These are phyloP conservation scores for Falco rusticolus DNA, from an alignment of 2,797 vertebrate species.

Conservation along the genomic window DNA sequence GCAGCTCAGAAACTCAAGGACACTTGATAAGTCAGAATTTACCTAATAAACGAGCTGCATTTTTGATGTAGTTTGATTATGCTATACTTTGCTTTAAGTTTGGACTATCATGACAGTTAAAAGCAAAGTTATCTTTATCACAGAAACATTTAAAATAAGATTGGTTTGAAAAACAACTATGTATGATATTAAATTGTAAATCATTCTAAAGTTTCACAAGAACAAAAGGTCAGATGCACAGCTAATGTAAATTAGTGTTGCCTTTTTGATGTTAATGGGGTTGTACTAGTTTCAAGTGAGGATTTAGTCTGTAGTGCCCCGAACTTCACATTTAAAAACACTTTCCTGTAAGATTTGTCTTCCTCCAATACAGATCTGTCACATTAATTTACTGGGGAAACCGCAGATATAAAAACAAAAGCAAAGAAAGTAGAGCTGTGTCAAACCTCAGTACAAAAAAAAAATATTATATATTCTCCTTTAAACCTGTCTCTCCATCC, in stretches of 20 bases:
- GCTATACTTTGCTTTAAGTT: slow-evolving; percentile 19
- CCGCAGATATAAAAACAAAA: background rate
- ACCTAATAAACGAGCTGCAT: slow-evolving; percentile 59
- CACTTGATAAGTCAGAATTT: slow-evolving; percentile 58
- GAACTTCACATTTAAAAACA: background rate
- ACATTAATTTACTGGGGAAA: background rate
- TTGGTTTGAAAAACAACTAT: slow-evolving; percentile 27
- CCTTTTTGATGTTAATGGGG: background rate
- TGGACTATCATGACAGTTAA: slow-evolving; percentile 34
- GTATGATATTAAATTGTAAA: slow-evolving; percentile 20
- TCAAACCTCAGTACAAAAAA: background rate
- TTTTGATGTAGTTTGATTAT: slow-evolving; percentile 45
- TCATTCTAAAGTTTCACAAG: slow-evolving; percentile 1
- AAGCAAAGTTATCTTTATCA: slow-evolving; percentile 36
- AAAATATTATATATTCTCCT: background rate
- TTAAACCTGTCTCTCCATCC: background rate
- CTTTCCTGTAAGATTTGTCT: background rate
- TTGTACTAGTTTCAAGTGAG: background rate
- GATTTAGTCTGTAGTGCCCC: background rate
- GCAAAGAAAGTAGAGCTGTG: background rate
- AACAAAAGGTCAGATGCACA: slow-evolving; percentile 29
- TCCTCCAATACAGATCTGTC: background rate
- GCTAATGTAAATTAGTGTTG: background rate
- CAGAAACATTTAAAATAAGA: slow-evolving; percentile 58
- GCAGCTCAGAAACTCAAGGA: slow-evolving; percentile 29